Conservation (phyloP, 2,888 invertebrate genomes). For the Allacma fusca region DNA sequence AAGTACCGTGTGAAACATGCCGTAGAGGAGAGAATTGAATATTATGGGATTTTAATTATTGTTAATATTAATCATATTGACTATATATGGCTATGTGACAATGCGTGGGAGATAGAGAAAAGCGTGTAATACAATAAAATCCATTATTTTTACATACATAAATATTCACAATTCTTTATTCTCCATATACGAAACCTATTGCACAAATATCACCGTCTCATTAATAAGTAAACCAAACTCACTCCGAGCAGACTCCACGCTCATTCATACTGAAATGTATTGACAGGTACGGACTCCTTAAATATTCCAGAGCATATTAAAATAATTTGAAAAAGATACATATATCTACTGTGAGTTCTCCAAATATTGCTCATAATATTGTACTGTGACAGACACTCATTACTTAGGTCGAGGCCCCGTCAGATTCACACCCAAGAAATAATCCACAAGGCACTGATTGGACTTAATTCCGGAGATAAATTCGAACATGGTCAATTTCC, state of each 20-base stretch:
- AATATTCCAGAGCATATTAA: too few species aligned
- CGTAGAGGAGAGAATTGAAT: not conserved
- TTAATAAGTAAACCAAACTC: too few species aligned
- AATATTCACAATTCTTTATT: not conserved
- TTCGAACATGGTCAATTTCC: conserved; percentile 37
- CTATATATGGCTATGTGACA: conserved; percentile 5
- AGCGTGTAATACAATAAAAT: conserved; percentile 31
- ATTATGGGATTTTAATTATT: conserved; percentile 10
- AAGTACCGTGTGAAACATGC: not conserved
- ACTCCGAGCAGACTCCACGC: too few species aligned
- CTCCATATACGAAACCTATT: not conserved
- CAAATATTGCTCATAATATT: too few species aligned
- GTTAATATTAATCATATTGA: not conserved
- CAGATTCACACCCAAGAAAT: conserved; percentile 26
- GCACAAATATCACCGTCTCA: not conserved
- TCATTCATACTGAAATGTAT: too few species aligned
- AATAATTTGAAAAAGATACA: too few species aligned
- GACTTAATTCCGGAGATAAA: conserved; percentile 38
- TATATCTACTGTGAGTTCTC: too few species aligned
- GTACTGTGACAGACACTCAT: too few species aligned
- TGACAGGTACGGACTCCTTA: too few species aligned
- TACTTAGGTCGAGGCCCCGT: not conserved
- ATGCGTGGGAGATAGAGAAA: conserved; percentile 27
- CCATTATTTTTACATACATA: conserved; percentile 28
- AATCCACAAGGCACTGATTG: conserved; percentile 31